Evolutionary conservation across 2,888 invertebrate genomes (phyloP).

Genomic region (Phyto melanocephala): DNA sequence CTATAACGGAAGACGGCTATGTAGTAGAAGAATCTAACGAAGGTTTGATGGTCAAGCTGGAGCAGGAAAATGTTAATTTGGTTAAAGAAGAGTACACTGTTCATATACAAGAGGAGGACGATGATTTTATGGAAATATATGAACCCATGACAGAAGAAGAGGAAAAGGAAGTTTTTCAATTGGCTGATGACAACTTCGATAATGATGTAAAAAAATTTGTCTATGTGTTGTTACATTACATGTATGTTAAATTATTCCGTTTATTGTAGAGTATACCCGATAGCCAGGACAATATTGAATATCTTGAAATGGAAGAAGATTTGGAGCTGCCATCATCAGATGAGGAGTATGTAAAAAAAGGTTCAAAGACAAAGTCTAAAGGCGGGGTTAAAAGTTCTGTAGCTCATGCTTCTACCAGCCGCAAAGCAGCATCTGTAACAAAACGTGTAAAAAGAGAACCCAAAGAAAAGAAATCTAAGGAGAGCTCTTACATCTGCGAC

Average conservation of each 20-base stretch:
- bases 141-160: constrained; percentile 71
- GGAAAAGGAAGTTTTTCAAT: constrained; percentile 65
- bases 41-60: constrained; percentile 65
- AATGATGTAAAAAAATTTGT: constrained; percentile 43
- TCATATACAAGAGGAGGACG: constrained; percentile 69
- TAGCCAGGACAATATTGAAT: constrained; percentile 70
- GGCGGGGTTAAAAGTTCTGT: constrained; percentile 55
- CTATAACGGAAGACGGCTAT: constrained; percentile 41
- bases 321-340: constrained; percentile 68
- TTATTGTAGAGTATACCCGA: constrained; percentile 40
- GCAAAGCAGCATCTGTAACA: constrained; percentile 64
- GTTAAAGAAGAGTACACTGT: constrained; percentile 71
- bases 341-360: constrained; percentile 68
- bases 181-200: constrained; percentile 55
- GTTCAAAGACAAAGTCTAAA: constrained; percentile 29
- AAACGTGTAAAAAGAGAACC: constrained; percentile 65
- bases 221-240: background rate
- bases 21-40: constrained; percentile 63
- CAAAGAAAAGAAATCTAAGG: constrained; percentile 68
- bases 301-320: constrained; percentile 71
- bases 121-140: constrained; percentile 73
- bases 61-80: constrained; percentile 61
- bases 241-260: background rate
- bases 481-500: constrained; percentile 75
- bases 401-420: constrained; percentile 64